These are phyloP conservation scores for Platygyra sinensis DNA, from an alignment of 64 coral and sea anemone genomes.

Conservation along the genomic window DNA sequence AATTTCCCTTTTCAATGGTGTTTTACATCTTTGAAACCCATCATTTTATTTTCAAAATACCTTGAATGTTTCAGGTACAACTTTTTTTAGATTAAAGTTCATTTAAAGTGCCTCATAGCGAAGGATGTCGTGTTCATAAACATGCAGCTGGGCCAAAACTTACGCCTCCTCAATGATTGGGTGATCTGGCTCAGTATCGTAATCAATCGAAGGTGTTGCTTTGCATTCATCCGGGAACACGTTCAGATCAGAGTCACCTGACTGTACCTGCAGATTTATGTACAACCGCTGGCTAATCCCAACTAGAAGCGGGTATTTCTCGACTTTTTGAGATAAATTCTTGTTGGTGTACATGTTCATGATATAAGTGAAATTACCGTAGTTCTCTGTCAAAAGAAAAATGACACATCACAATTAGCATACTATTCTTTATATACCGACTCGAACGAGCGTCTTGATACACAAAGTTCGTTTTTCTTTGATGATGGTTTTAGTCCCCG, in stretches of 20 bases:
- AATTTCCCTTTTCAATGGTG: too few relatives aligned
- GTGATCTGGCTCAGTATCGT: constrained; percentile 2
- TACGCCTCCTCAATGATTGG: constrained; percentile 12
- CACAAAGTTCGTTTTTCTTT: too few relatives aligned
- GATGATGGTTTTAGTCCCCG: too few relatives aligned
- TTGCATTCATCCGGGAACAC: constrained; percentile 38
- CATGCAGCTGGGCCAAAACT: background rate
- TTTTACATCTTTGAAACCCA: too few relatives aligned
- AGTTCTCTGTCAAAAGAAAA: background rate
- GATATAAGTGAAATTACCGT: constrained; percentile 6
- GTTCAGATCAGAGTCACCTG: background rate
- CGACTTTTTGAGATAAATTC: background rate
- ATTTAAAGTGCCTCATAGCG: too few relatives aligned
- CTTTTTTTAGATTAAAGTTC: too few relatives aligned
- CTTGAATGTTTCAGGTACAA: too few relatives aligned
- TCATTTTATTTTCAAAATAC: too few relatives aligned
- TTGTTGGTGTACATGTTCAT: constrained; percentile 21
- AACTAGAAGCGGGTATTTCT: background rate
- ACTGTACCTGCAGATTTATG: background rate
- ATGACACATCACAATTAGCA: background rate
- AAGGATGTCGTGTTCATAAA: background rate
- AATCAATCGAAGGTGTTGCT: constrained; percentile 9
- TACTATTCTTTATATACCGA: too few relatives aligned
- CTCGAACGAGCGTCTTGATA: too few relatives aligned
- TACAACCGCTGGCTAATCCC: constrained; percentile 15